phyloP scores from a whole-genome alignment of 2,113 vertebrate species.

The Argyrosomus japonicus region DNA sequence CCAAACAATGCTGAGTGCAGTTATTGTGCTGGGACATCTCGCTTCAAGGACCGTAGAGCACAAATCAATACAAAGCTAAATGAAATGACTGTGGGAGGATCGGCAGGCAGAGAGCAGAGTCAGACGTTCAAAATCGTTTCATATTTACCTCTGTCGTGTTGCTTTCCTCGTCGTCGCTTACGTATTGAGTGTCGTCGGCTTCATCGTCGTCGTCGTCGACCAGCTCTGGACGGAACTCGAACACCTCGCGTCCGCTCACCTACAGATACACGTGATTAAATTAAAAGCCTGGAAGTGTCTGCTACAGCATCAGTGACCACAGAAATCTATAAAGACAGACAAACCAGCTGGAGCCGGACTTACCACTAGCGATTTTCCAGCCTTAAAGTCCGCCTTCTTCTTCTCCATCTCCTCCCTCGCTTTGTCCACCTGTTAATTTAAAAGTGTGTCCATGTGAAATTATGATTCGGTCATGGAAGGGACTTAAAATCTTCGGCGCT shows the following conservation, averaged over 20 bases:
- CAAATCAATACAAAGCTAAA: constrained; percentile 9
- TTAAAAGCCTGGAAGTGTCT: background rate
- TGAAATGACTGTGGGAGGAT: background rate
- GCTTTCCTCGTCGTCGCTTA: constrained; percentile 76
- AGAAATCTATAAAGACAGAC: background rate
- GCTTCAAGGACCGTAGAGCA: background rate
- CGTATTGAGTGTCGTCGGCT: constrained; percentile 91
- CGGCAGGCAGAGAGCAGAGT: background rate
- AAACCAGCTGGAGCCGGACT: constrained; percentile 25
- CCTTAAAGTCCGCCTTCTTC: constrained; percentile 98
- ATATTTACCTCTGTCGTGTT: constrained; percentile 73
- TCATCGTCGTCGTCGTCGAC: constrained; percentile 95
- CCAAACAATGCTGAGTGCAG: background rate
- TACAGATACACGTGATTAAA: constrained; percentile 39
- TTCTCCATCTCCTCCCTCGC: constrained; percentile 94
- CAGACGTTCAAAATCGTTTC: background rate
- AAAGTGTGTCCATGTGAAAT: background rate
- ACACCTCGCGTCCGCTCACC: constrained; percentile 98
- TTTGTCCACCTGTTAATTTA: constrained; percentile 82
- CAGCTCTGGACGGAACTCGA: constrained; percentile 96
- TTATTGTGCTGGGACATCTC: background rate
- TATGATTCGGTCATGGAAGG: background rate
- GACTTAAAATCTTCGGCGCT: too few relatives aligned
- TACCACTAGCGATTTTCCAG: constrained; percentile 94
- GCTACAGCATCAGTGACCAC: too few relatives aligned